These are phyloP conservation scores for Lacerta viridis DNA, from an alignment of 2,797 vertebrate genomes.

Conservation along the genomic window DNA sequence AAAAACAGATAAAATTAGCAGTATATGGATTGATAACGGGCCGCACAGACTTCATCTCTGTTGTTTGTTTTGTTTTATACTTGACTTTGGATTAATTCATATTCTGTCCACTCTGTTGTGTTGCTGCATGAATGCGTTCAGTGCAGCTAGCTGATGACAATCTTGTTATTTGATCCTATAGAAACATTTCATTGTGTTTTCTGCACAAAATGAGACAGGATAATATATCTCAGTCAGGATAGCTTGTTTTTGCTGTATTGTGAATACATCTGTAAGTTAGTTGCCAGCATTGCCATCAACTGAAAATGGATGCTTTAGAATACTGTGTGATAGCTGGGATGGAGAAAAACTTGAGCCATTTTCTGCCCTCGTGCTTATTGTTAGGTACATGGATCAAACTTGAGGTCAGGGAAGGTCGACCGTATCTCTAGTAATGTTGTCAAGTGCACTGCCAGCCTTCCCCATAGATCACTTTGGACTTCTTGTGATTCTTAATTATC, in stretches of 20 bases:
- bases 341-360: neutral
- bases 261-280: conserved; percentile 49
- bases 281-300: conserved; percentile 4
- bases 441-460: conserved; percentile 15
- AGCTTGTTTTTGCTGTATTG: conserved; percentile 40
- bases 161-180: conserved; percentile 63
- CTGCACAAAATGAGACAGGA: conserved; percentile 56
- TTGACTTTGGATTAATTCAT: conserved; percentile 71
- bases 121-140: conserved; percentile 73
- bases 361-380: neutral
- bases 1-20: neutral
- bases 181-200: conserved; percentile 68
- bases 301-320: conserved; percentile 47
- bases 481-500: conserved; percentile 32
- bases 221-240: conserved; percentile 54
- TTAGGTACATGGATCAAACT: neutral
- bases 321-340: neutral
- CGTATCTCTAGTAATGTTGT: neutral
- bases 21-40: neutral
- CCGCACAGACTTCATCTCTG: neutral
- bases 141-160: conserved; percentile 65
- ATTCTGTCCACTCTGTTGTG: conserved; percentile 64
- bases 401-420: conserved; percentile 17
- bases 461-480: conserved; percentile 27
- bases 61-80: conserved; percentile 27